Base-by-base conservation (phyloP, 2,113 vertebrate species). In the Cyphomyrus plagiostoma region DNA sequence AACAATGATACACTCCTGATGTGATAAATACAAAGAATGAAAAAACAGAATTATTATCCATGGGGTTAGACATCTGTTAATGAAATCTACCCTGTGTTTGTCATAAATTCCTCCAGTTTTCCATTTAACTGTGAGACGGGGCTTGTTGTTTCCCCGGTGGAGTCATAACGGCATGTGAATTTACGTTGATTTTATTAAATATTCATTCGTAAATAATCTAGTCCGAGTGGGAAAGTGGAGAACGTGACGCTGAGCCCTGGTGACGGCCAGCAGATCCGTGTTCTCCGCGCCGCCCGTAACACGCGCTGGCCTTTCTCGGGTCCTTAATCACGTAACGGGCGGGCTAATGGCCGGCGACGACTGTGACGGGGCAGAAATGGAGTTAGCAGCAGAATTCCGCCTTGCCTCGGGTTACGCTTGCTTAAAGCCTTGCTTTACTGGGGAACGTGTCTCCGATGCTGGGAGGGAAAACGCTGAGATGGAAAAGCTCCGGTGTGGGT, bases 11-110 rank as follows among this genome's bases (percentile, higher is more conserved):
- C 35, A 42, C 2, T 80, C 42, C 35, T 17, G 19, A 80, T 80
- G 35, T 17, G 74, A 80, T 80, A 80, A 80, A 80, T 19, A 80
- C 13, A 80, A 42, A 35, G 17, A 80, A 42, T 42, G 17, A 70
- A 80, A 80, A 80, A 80, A 80, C 74, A 19, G 74, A 80, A 80
- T 80, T 80, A 80, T 80, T 42, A 35, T 80, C 74, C 35, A 39
- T 9, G 13, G 74, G 74, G 74, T 80, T 42, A 80, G 39, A 80
- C 74, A 80, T 80, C 74, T 80, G 74, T 42, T 80, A 80, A 80
- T 80, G 74, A 80, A 80, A 80, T 80, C 74, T 42, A 80, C 35
- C 30, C 74, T 80, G 74, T 42, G 35, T 80, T 42, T 80, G 74
- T 42, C 74, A 80, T 80, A 80, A 39, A 80, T 42, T 80, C 74